A percentile compares a stretch with the other conserved stretches of the same genome.
Conservation (phyloP, 2,888 invertebrate species). For the Hydropsyche betteni region DNA sequence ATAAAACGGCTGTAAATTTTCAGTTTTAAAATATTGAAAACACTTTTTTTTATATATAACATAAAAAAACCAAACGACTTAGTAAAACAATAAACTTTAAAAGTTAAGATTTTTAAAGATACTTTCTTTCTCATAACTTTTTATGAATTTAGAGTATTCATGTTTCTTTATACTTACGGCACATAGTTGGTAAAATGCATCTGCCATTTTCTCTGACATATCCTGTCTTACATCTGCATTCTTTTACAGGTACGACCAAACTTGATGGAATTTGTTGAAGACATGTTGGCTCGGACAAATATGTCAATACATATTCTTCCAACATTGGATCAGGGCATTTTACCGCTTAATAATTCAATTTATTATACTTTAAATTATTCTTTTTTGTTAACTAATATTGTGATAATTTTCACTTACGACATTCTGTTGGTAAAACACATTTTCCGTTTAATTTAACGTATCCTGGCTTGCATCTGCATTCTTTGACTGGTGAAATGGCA, state of each 20-base stretch:
- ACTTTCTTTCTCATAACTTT: too few species aligned
- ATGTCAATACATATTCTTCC: constrained; percentile 15
- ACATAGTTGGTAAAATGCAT: constrained; percentile 21
- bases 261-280: background rate
- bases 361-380: too few species aligned
- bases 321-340: constrained; percentile 1
- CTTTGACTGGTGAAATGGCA: constrained; percentile 9
- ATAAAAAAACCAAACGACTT: too few species aligned
- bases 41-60: too few species aligned
- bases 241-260: background rate
- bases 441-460: constrained; percentile 16
- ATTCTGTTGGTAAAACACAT: constrained; percentile 6
- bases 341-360: background rate
- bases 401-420: constrained; percentile 16
- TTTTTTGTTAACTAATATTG: too few species aligned
- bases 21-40: background rate
- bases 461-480: constrained; percentile 34
- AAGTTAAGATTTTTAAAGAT: too few species aligned
- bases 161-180: constrained; percentile 14
- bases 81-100: too few species aligned
- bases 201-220: constrained; percentile 28
- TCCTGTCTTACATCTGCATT: constrained; percentile 32
- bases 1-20: constrained; percentile 12
- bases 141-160: too few species aligned
- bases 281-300: constrained; percentile 6